Conservation (phyloP, 2,888 invertebrate genomes). For the Palloptera scutellata region DNA sequence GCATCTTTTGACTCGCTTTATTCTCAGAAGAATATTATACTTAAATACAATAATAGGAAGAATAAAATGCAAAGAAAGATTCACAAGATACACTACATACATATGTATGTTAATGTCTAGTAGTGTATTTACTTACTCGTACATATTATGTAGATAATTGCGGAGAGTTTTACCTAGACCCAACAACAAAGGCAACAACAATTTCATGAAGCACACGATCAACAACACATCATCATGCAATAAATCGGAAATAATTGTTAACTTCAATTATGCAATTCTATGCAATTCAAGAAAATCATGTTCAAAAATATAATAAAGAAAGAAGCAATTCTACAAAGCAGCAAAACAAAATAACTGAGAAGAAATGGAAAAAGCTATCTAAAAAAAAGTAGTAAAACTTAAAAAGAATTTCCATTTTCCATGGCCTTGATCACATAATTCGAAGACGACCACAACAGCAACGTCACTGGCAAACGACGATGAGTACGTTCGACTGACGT, state of each 20-base stretch:
- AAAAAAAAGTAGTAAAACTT: slow-evolving; percentile 18
- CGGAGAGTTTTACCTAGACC: no score
- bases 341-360: not conserved
- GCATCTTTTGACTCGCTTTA: no score
- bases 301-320: not conserved
- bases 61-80: no score
- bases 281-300: slow-evolving; percentile 9
- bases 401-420: slow-evolving; percentile 56
- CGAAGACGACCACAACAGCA: slow-evolving; percentile 27
- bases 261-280: slow-evolving; percentile 49
- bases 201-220: no score
- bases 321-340: not conserved
- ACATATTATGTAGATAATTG: no score
- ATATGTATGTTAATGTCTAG: no score
- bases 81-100: no score
- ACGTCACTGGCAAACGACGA: slow-evolving; percentile 21
- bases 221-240: slow-evolving; percentile 28
- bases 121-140: no score
- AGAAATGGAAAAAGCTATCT: not conserved
- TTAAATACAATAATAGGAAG: no score
- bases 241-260: slow-evolving; percentile 55
- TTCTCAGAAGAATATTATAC: no score
- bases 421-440: slow-evolving; percentile 60
- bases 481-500: slow-evolving; percentile 8
- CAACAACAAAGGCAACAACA: no score